Percentiles rank a stretch among this genome's conserved stretches.
These are phyloP conservation scores for Xanthostigma xanthostigma DNA, from an alignment of 2,888 invertebrate genomes.

Conservation along the genomic window DNA sequence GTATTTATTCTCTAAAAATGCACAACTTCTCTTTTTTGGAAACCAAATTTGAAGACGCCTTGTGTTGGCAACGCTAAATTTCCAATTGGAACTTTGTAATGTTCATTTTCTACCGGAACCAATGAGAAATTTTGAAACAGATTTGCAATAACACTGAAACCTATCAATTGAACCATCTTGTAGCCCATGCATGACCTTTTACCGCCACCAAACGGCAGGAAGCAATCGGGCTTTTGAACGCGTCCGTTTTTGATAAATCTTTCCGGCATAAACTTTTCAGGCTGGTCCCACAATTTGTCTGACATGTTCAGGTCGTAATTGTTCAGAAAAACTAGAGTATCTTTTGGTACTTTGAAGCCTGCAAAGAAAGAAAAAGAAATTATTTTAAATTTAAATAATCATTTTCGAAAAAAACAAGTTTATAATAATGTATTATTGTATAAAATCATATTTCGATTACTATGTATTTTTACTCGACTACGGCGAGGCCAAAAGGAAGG, in stretches of 20 bases:
- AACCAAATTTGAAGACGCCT: constrained; percentile 33
- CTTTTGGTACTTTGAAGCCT: constrained; percentile 45
- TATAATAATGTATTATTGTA: no score
- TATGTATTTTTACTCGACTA: no score
- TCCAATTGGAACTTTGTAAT: constrained; percentile 37
- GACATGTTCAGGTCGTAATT: constrained; percentile 52
- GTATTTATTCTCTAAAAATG: no score
- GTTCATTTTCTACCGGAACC: constrained; percentile 27
- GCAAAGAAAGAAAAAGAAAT: constrained; percentile 18
- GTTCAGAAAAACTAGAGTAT: constrained; percentile 48
- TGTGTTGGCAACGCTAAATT: constrained; percentile 35
- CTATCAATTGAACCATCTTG: constrained; percentile 44
- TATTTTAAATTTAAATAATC: no score
- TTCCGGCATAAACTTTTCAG: constrained; percentile 42
- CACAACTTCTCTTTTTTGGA: constrained; percentile 23
- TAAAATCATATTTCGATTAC: no score
- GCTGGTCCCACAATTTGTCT: constrained; percentile 40
- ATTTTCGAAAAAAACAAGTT: no score
- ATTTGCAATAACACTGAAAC: constrained; percentile 36
- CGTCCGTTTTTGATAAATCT: constrained; percentile 40
- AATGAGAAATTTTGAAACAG: constrained; percentile 39
- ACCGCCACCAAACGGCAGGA: constrained; percentile 51
- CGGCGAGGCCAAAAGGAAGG: no score
- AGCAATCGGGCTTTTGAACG: constrained; percentile 44
- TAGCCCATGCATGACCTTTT: constrained; percentile 52